Conservation (phyloP, 2,888 invertebrate genomes). For the Pyrrhia umbra region DNA sequence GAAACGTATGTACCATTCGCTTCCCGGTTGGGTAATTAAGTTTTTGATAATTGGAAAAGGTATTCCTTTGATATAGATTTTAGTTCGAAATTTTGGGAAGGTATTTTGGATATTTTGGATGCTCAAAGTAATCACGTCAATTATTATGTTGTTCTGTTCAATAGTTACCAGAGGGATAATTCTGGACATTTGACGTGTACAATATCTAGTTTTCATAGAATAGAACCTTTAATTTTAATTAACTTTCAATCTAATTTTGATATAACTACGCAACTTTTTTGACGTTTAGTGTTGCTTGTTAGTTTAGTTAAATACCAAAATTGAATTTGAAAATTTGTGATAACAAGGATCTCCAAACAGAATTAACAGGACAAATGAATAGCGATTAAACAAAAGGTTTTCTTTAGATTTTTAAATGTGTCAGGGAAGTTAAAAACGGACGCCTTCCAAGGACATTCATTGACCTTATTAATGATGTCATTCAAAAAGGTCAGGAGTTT, state of each 20-base stretch:
- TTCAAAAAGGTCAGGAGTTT: neutral
- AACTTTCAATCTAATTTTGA: neutral
- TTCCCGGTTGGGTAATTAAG: slow-evolving; percentile 45
- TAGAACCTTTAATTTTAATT: neutral
- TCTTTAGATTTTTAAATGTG: no score
- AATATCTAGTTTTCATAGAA: neutral
- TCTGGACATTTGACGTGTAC: neutral
- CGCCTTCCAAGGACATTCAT: neutral
- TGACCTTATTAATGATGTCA: neutral
- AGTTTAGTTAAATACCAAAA: no score
- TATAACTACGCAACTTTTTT: neutral
- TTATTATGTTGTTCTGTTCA: neutral
- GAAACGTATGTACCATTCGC: slow-evolving; percentile 52
- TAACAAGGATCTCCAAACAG: no score
- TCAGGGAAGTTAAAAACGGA: slow-evolving; percentile 1
- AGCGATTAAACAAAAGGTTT: neutral
- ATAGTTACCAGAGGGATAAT: neutral
- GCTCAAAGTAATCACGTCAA: neutral
- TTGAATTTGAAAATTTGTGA: no score
- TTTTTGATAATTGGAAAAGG: slow-evolving; percentile 56
- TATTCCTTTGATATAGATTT: slow-evolving; percentile 38
- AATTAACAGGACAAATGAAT: neutral
- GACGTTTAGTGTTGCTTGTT: no score
- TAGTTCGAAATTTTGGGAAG: slow-evolving; percentile 17
- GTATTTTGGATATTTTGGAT: neutral